Percentiles rank a stretch among this genome's conserved stretches.
Conservation (phyloP, 30 jellyfish, hydroid and myxozoan species). For the Rhopilema esculentum region DNA sequence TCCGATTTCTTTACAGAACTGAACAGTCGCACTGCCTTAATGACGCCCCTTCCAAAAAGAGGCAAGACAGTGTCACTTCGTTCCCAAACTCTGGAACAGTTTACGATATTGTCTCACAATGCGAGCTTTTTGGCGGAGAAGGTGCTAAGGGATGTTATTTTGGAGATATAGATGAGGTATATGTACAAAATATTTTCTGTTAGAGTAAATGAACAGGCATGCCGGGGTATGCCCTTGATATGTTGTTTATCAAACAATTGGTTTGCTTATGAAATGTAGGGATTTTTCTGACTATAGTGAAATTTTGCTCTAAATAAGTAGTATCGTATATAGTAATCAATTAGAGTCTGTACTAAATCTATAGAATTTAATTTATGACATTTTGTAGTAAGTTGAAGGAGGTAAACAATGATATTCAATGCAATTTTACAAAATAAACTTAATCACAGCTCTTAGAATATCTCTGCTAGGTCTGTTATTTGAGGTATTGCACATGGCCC, state of each 20-base stretch:
- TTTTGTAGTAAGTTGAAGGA: too few relatives aligned
- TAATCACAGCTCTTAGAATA: too few relatives aligned
- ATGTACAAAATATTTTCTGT: neutral
- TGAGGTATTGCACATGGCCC: too few relatives aligned
- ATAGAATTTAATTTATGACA: too few relatives aligned
- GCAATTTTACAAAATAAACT: too few relatives aligned
- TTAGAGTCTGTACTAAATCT: too few relatives aligned
- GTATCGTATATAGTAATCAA: too few relatives aligned
- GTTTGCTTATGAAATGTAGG: neutral
- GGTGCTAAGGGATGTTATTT: slow-evolving; percentile 78
- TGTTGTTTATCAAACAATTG: neutral
- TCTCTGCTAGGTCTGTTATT: too few relatives aligned
- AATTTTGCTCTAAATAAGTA: too few relatives aligned
- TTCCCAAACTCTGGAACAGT: slow-evolving; percentile 74
- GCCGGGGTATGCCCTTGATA: neutral
- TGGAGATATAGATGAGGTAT: slow-evolving; percentile 82
- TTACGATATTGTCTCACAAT: slow-evolving; percentile 78
- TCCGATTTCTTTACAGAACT: slow-evolving; percentile 5
- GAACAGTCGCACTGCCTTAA: slow-evolving; percentile 16
- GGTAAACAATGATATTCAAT: too few relatives aligned
- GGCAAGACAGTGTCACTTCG: slow-evolving; percentile 17
- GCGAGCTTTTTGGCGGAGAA: slow-evolving; percentile 80
- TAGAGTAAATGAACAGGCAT: neutral
- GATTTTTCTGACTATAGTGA: neutral
- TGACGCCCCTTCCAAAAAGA: slow-evolving; percentile 49